Percentiles rank a stretch among this genome's conserved stretches.
phyloP scores from a whole-genome alignment of 2,888 invertebrate species.

The Griposia aprilina region DNA sequence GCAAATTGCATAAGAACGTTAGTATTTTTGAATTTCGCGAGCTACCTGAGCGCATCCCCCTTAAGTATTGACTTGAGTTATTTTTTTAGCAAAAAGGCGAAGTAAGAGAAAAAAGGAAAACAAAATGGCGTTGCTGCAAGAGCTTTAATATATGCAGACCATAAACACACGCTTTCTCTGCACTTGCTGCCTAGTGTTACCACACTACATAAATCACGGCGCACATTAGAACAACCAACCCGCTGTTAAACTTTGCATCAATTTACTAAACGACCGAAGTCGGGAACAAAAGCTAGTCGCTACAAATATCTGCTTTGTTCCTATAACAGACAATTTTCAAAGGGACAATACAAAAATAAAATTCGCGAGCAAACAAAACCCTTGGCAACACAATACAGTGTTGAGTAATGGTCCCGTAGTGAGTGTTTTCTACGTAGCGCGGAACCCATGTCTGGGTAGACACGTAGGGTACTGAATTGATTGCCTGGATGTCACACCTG shows the following conservation, averaged over 20 bases:
- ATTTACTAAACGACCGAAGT: constrained; percentile 63
- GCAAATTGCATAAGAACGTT: no score
- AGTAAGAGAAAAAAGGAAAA: neutral
- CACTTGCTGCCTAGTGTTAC: constrained; percentile 40
- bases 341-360: constrained; percentile 70
- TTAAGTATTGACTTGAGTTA: neutral
- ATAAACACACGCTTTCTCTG: constrained; percentile 48
- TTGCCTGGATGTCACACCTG: constrained; percentile 65
- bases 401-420: constrained; percentile 70
- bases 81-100: neutral
- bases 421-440: constrained; percentile 63
- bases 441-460: constrained; percentile 51
- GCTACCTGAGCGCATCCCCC: no score
- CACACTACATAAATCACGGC: constrained; percentile 57
- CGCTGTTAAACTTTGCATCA: constrained; percentile 62
- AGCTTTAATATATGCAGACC: constrained; percentile 51
- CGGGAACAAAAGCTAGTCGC: constrained; percentile 62
- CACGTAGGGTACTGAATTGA: constrained; percentile 62
- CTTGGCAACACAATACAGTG: constrained; percentile 65
- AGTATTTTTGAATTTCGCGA: no score
- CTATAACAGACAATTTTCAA: constrained; percentile 62
- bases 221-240: constrained; percentile 57
- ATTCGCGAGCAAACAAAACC: constrained; percentile 63
- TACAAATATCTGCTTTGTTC: constrained; percentile 68
- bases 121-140: constrained; percentile 17